Evolutionary conservation across 2,113 vertebrate genomes (phyloP), one percentile per base, ranked within the genome.

Genomic region (Proteles cristata): DNA sequence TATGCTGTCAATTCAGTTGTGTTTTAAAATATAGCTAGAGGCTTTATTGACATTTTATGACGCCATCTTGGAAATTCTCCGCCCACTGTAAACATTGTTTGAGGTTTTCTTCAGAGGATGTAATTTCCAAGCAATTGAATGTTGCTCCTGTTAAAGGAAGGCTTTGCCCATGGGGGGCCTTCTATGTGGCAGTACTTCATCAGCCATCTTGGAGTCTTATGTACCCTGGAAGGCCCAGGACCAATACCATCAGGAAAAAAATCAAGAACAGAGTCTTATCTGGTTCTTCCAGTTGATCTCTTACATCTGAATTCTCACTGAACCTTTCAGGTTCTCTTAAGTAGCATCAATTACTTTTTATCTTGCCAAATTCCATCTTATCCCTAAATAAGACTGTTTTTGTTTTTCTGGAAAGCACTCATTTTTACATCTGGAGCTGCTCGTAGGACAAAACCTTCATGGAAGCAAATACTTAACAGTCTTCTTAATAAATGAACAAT

Each of bases 401-500:
- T 73, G 69, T 73, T 76, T 26, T 28, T 87, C 50, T 89, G 45
- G 66, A 95, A 97, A 11, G 5, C 9, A 86, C 11, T 90, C 28
- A 35, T 83, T 91, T 96, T 81, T 90, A 79, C 10, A 82, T 77
- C 14, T 69, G 39, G 4, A 76, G 43, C 31, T 88, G 4, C 11
- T 28, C 45, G 31, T 3, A 94, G 58, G 28, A 21, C 71, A 86
- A 69, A 90, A 88, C 25, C 21, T 96, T 87, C 87, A 80, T 48
- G 69, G 10, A 96, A 45, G 0, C 68, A 91, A 69, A 80, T 63
- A 71, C 7, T 50, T 50, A 69, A n/a, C 35, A 69, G n/a, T 82
- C 65, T 96, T 92, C 45, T 82, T 85, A 90, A 82, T 88, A 61
- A 97, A 58, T 28, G 9, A 90, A 92, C 77, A 50, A 93, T 63